phyloP scores from a whole-genome alignment of 2,113 vertebrate species.

The Chaetodon auriga region DNA sequence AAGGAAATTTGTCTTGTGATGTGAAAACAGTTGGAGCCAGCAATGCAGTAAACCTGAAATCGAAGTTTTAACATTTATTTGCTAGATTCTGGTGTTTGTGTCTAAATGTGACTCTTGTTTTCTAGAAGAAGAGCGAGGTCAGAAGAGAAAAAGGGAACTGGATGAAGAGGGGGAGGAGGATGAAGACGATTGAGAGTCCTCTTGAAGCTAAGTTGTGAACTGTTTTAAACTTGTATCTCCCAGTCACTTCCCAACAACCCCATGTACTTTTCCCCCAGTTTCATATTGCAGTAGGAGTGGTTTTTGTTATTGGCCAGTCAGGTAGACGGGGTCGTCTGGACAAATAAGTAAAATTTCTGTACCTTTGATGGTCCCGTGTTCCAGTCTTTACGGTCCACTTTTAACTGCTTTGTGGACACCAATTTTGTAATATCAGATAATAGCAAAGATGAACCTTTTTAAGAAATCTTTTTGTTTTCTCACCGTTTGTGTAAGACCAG shows the following conservation, averaged over 20 bases:
- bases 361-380: slow-evolving; percentile 67
- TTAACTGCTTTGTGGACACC: slow-evolving; percentile 77
- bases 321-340: slow-evolving; percentile 65
- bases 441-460: slow-evolving; percentile 78
- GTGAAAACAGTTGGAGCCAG: neutral
- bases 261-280: slow-evolving; percentile 77
- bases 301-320: slow-evolving; percentile 84
- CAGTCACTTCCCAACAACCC: slow-evolving; percentile 73
- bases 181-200: slow-evolving; percentile 88
- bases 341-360: slow-evolving; percentile 58
- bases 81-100: neutral
- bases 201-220: slow-evolving; percentile 89
- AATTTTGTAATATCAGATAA: slow-evolving; percentile 79
- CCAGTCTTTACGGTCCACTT: slow-evolving; percentile 74
- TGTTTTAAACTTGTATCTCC: slow-evolving; percentile 91
- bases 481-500: slow-evolving; percentile 79
- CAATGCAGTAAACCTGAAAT: slow-evolving; percentile 9
- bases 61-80: neutral
- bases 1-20: neutral
- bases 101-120: slow-evolving; percentile 12
- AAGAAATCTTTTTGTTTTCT: slow-evolving; percentile 73
- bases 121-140: slow-evolving; percentile 89
- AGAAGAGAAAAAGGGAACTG: slow-evolving; percentile 97
- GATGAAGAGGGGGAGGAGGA: slow-evolving; percentile 96
- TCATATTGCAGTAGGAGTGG: slow-evolving; percentile 92